These are phyloP conservation scores for Toxotes chatareus DNA, from an alignment of 2,113 vertebrate species.

Conservation along the genomic window DNA sequence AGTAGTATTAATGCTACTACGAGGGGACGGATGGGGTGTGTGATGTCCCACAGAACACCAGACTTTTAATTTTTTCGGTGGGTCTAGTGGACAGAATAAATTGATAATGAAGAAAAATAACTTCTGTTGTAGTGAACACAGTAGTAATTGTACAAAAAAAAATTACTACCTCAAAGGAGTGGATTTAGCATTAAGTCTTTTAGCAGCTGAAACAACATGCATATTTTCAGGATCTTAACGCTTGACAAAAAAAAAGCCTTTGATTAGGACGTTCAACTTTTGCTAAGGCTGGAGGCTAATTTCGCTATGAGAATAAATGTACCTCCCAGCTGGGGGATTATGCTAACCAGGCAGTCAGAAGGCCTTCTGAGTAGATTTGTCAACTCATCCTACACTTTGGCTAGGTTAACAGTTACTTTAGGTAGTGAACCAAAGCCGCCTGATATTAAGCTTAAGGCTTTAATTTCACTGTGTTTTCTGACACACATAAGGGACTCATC, in stretches of 20 bases:
- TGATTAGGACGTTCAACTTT: slow-evolving; percentile 3
- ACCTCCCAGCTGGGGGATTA: slow-evolving; percentile 48
- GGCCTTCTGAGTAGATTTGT: slow-evolving; percentile 47
- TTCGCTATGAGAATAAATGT: not conserved
- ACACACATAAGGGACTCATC: slow-evolving; percentile 32
- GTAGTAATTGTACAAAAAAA: not conserved
- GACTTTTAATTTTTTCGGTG: not conserved
- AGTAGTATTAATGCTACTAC: no score
- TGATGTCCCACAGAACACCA: not conserved
- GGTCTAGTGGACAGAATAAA: not conserved
- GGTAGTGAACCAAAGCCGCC: slow-evolving; percentile 23
- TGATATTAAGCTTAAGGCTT: slow-evolving; percentile 33
- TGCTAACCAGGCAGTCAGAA: slow-evolving; percentile 45
- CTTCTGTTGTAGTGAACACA: not conserved
- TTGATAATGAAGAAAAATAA: not conserved
- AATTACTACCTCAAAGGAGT: not conserved
- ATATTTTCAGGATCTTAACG: slow-evolving; percentile 7
- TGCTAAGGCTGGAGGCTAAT: slow-evolving; percentile 3
- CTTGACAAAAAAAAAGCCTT: not conserved
- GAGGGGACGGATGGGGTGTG: not conserved
- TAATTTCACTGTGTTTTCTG: slow-evolving; percentile 28
- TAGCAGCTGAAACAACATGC: not conserved
- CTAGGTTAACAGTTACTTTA: slow-evolving; percentile 31
- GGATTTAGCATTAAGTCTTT: not conserved
- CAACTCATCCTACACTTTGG: slow-evolving; percentile 36